A percentile compares a stretch with the other conserved stretches of the same genome.
Evolutionary conservation across 2,113 vertebrate genomes (phyloP).

Genomic region (Larimichthys polyactis): DNA sequence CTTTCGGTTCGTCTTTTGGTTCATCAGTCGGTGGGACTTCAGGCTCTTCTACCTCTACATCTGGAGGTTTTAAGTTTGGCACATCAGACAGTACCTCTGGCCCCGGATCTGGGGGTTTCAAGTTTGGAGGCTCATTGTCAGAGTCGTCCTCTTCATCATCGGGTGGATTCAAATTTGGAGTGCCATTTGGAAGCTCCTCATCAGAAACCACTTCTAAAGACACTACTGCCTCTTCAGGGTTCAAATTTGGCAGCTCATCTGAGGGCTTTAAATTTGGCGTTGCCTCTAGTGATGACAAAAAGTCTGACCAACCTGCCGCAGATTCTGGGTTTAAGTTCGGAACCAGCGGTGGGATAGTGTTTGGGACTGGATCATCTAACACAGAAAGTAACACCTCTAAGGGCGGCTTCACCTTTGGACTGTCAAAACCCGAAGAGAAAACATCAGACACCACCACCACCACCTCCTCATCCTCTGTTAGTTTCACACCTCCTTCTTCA

Average conservation of each 20-base stretch:
- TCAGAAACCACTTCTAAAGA: slow-evolving; percentile 75
- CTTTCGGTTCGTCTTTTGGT: slow-evolving; percentile 79
- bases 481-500: slow-evolving; percentile 82
- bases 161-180: slow-evolving; percentile 79
- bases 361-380: slow-evolving; percentile 80
- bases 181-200: slow-evolving; percentile 63
- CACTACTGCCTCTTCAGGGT: slow-evolving; percentile 59
- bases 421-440: slow-evolving; percentile 83
- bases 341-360: slow-evolving; percentile 70
- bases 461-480: slow-evolving; percentile 52
- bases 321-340: slow-evolving; percentile 87
- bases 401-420: slow-evolving; percentile 86
- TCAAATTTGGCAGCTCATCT: slow-evolving; percentile 73
- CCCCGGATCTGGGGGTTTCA: slow-evolving; percentile 82
- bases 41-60: slow-evolving; percentile 62
- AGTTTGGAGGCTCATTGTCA: slow-evolving; percentile 83
- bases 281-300: slow-evolving; percentile 85
- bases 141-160: slow-evolving; percentile 70
- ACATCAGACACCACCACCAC: slow-evolving; percentile 29
- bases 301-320: slow-evolving; percentile 79
- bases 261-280: slow-evolving; percentile 79
- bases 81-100: slow-evolving; percentile 66
- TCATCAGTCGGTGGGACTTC: slow-evolving; percentile 83
- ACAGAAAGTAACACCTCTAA: slow-evolving; percentile 82
- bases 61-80: slow-evolving; percentile 91